Percentiles rank a stretch among this genome's conserved stretches.
Conservation (phyloP, 2,113 vertebrate genomes). For the Oreochromis aureus region DNA sequence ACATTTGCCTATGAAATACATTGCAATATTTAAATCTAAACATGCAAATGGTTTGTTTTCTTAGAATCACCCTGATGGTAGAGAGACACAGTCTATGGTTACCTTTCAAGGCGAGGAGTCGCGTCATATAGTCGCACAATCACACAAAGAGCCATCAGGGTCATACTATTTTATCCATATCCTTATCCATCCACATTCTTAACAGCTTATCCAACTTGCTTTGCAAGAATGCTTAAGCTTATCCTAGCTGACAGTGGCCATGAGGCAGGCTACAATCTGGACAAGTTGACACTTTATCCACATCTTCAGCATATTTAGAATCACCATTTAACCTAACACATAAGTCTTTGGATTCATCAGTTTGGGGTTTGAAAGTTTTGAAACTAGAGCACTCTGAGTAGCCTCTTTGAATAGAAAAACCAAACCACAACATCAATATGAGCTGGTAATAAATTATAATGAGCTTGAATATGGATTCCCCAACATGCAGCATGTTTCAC, state of each 20-base stretch:
- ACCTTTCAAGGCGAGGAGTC: neutral
- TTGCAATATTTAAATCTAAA: neutral
- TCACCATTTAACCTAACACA: neutral
- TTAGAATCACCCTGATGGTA: neutral
- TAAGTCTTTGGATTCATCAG: neutral
- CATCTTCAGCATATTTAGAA: neutral
- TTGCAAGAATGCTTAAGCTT: neutral
- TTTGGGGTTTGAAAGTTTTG: neutral
- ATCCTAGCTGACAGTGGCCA: neutral
- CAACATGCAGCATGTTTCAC: neutral
- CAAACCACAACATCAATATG: neutral
- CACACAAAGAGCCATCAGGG: neutral
- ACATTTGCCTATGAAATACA: neutral
- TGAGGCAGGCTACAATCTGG: neutral
- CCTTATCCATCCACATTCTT: neutral
- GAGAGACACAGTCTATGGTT: neutral
- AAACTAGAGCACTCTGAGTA: neutral
- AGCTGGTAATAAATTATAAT: neutral
- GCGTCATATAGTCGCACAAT: neutral
- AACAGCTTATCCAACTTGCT: neutral
- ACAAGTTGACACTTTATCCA: neutral
- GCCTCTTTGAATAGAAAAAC: neutral
- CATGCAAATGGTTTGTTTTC: neutral
- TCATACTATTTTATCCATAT: neutral
- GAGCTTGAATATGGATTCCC: neutral